A percentile compares a stretch with the other conserved stretches of the same genome.
phyloP scores from a whole-genome alignment of 2,888 invertebrate genomes.

The Leptopilina myrica region DNA sequence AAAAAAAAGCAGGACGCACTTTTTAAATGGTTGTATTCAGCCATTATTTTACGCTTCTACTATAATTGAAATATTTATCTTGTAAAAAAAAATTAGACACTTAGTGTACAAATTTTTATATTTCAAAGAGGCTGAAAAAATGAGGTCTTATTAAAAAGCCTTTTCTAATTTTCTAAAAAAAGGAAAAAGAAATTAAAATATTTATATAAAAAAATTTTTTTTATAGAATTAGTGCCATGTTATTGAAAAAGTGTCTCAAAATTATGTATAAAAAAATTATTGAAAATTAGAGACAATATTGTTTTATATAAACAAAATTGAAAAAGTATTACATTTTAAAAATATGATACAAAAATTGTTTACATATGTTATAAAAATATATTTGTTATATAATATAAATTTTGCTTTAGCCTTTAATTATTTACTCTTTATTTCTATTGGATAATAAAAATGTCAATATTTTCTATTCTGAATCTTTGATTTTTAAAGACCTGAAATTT shows the following conservation, averaged over 20 bases:
- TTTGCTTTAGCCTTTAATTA: too few relatives aligned
- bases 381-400: background rate
- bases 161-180: slow-evolving; percentile 10
- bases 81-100: background rate
- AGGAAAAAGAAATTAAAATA: background rate
- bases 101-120: slow-evolving; percentile 16
- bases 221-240: slow-evolving; percentile 12
- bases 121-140: slow-evolving; percentile 3
- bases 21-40: slow-evolving; percentile 13
- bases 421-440: too few relatives aligned
- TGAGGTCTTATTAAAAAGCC: slow-evolving; percentile 12
- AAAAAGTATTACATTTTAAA: slow-evolving; percentile 3
- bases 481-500: background rate
- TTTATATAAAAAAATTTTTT: background rate
- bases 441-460: too few relatives aligned
- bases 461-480: too few relatives aligned
- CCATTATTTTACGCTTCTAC: background rate
- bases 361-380: background rate
- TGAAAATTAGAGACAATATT: background rate
- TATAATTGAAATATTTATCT: background rate
- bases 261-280: background rate
- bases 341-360: background rate
- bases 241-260: background rate
- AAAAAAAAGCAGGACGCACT: slow-evolving; percentile 11
- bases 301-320: background rate